Conservation (phyloP, 2,888 invertebrate genomes). For the Tinea semifulvella region DNA sequence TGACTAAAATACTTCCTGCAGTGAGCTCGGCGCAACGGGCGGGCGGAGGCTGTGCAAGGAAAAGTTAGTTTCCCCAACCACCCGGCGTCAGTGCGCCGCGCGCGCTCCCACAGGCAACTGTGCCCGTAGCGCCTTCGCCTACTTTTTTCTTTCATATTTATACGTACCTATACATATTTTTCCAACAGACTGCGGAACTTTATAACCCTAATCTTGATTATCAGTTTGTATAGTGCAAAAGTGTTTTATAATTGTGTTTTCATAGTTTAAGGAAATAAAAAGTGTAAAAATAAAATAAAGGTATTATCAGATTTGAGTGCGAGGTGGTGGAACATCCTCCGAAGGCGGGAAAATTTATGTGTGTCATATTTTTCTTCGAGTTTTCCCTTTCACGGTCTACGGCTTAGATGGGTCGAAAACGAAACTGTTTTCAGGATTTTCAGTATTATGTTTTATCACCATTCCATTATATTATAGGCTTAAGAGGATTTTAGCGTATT, state of each 20-base stretch:
- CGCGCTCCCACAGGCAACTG: slow-evolving; percentile 27
- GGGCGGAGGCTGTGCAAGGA: slow-evolving; percentile 45
- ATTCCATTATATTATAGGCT: slow-evolving; percentile 16
- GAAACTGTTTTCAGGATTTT: slow-evolving; percentile 32
- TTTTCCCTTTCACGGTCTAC: slow-evolving; percentile 35
- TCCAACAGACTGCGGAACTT: background rate
- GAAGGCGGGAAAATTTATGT: slow-evolving; percentile 46
- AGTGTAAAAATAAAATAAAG: slow-evolving; percentile 14
- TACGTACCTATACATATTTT: slow-evolving; percentile 1
- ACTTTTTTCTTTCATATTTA: slow-evolving; percentile 15
- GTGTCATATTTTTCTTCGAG: slow-evolving; percentile 44
- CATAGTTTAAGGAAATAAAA: slow-evolving; percentile 11
- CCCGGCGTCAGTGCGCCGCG: slow-evolving; percentile 49
- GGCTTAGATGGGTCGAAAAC: slow-evolving; percentile 39
- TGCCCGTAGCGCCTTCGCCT: slow-evolving; percentile 1
- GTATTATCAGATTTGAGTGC: slow-evolving; percentile 33
- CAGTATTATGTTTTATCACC: slow-evolving; percentile 41
- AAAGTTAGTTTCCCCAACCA: slow-evolving; percentile 31
- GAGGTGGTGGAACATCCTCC: slow-evolving; percentile 43
- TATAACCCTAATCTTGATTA: too few species aligned
- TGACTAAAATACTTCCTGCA: slow-evolving; percentile 10
- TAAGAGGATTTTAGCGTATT: background rate
- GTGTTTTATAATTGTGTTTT: slow-evolving; percentile 2
- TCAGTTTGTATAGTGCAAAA: background rate
- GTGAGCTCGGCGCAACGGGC: slow-evolving; percentile 10